phyloP scores from a whole-genome alignment of 2,113 vertebrate genomes.

The Craseonycteris thonglongyai region DNA sequence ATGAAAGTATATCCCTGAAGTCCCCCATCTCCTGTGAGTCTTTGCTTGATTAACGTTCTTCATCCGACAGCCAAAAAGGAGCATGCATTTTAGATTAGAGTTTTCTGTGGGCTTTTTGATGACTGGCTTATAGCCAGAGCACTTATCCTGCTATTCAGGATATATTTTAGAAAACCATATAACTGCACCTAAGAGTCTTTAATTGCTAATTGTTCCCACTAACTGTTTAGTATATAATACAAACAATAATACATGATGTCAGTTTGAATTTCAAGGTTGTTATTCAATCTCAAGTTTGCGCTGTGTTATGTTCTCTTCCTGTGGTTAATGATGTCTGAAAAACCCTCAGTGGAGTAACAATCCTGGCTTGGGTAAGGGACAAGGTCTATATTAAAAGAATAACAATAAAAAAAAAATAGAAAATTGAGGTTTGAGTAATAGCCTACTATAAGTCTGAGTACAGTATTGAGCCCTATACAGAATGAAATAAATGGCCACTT shows the following conservation, averaged over 20 bases:
- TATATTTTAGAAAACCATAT: constrained; percentile 62
- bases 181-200: constrained; percentile 57
- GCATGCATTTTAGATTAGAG: constrained; percentile 50
- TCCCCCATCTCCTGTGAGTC: not conserved
- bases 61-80: constrained; percentile 47
- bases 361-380: constrained; percentile 46
- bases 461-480: not conserved
- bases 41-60: constrained; percentile 53
- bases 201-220: constrained; percentile 68
- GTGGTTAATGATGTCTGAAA: constrained; percentile 61
- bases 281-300: constrained; percentile 56
- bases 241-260: constrained; percentile 60
- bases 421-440: constrained; percentile 43
- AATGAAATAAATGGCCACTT: not conserved
- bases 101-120: constrained; percentile 60
- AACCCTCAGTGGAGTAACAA: constrained; percentile 47
- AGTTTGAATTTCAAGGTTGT: constrained; percentile 55
- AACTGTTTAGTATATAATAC: constrained; percentile 45
- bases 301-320: constrained; percentile 66
- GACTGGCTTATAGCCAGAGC: constrained; percentile 67
- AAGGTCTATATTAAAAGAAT: constrained; percentile 44
- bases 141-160: constrained; percentile 64
- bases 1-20: not conserved
- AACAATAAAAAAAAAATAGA: constrained; percentile 49
- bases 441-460: not conserved